Evolutionary conservation across 2,113 vertebrate genomes (phyloP), one percentile per base, ranked within the genome.

Genomic region (Vanacampus margaritifer): DNA sequence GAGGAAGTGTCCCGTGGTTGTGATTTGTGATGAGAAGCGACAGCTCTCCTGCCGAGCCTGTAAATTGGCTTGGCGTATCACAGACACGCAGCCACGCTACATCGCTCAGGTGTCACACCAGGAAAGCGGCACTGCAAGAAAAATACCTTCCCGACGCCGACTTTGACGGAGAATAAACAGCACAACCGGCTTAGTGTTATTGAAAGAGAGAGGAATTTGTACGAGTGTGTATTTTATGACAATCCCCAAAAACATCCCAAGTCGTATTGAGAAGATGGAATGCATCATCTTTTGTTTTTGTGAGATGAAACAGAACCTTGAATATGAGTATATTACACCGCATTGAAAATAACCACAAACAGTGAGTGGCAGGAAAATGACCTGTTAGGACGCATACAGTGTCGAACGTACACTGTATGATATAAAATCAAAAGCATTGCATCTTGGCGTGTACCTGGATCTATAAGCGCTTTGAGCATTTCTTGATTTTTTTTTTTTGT

Each of bases 41-140:
- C 86, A 86, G 87, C 79, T 76, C 85, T 89, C 87, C 87, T 75
- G 87, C 72, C 2, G 89, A 86, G 86, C 80, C 80, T 86, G 86
- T 89, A 90, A 89, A 89, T 90, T 88, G 89, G 85, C 83, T 89
- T 87, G 86, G 89, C 86, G 79, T 90, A 89, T 90, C 87, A 83
- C 87, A 90, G 89, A 87, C 83, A 86, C 85, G 78, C 88, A 90
- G 88, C 84, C 83, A 86, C 64, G 87, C 88, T 82, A 88, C 84
- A 87, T 87, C 81, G 86, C 85, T 89, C 88, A 88, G 86, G 88
- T 90, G 88, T 90, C 88, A 86, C 87, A 87, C 84, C 83, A 68
- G 87, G 87, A 84, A 87, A 82, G 87, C 83, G 35, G 75, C 84
- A 84, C 79, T 73, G 68, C 48, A 81, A 80, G 81, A 90, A 88